Evolutionary conservation across 2,113 vertebrate species (phyloP).

Genomic region (Corydoras maculifer): DNA sequence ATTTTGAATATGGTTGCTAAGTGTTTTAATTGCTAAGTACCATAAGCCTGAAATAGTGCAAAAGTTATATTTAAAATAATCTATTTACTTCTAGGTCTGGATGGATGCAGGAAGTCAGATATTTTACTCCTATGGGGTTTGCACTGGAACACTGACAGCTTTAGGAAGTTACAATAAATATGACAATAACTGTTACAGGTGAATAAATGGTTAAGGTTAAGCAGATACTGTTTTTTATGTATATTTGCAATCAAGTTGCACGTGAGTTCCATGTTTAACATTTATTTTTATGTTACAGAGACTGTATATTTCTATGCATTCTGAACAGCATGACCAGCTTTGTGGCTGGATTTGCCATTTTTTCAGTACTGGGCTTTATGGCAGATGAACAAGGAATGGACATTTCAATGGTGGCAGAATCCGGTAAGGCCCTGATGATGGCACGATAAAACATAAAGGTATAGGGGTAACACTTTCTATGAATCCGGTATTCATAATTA

Average conservation of each 20-base stretch:
- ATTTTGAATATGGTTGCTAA: too few species aligned
- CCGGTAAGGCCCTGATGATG: slow-evolving; percentile 59
- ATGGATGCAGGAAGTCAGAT: slow-evolving; percentile 72
- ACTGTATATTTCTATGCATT: slow-evolving; percentile 80
- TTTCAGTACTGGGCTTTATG: slow-evolving; percentile 87
- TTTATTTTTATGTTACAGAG: slow-evolving; percentile 58
- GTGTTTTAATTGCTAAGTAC: too few species aligned
- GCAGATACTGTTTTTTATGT: neutral
- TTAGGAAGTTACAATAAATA: slow-evolving; percentile 73
- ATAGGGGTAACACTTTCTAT: neutral
- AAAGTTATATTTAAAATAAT: neutral
- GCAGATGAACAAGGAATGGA: slow-evolving; percentile 75
- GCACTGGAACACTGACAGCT: slow-evolving; percentile 64
- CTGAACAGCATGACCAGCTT: slow-evolving; percentile 89
- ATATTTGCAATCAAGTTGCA: neutral
- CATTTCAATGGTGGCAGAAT: slow-evolving; percentile 80
- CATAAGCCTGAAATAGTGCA: too few species aligned
- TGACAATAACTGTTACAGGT: slow-evolving; percentile 71
- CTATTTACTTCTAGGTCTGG: slow-evolving; percentile 60
- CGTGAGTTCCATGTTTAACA: too few species aligned
- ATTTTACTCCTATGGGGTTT: slow-evolving; percentile 69
- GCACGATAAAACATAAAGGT: neutral
- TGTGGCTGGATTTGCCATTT: slow-evolving; percentile 85
- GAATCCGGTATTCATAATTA: too few species aligned
- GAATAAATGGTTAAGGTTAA: neutral